Evolutionary conservation across 1,140 invertebrate species (phyloP), one percentile per base, ranked within the genome.

Genomic region (Drosophila repletoides): DNA sequence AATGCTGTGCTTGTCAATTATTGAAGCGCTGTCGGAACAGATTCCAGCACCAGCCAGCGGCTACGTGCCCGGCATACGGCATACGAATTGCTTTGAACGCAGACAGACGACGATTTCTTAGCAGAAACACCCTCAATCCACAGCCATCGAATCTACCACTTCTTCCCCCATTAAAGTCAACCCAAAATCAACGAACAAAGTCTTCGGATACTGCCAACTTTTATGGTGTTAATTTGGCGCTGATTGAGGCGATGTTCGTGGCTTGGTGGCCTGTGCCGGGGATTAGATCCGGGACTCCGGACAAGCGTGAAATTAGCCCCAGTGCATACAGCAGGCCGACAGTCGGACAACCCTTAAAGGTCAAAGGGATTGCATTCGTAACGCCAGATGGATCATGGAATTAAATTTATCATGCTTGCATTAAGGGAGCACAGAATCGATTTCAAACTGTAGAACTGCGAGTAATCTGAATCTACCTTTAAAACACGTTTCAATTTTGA

Each of bases 201-300:
- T 53, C 59, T 53, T 60, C 9, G 19, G 24, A 41, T 55, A 49
- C 59, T 68, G 65, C 58, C 49, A 71, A 67, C 26, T 80, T 80
- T 80, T 66, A 81, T 81, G 79, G 77, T 81, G 77, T 81, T 81
- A 81, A 83, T 81, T 83, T 81, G 68, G 76, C 76, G 77, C 77
- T 81, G 76, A 81, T 81, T 83, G 76, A 72, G n/a, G 72, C 68
- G 61, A 74, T 71, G 70, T 31, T 53, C 72, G 51, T 58, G 36
- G 43, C 12, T 64, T 63, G 34, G 19, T 40, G 22, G 24, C 19
- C 46, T 63, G 34, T 31, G 66, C 28, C 59, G 34, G 48, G 49
- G 66, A 69, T 69, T 69, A 69, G 60, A 34, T 22, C 51, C 51
- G 58, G 66, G 65, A 51, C 26, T 22, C 51, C 51, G 58, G 66